Evolutionary conservation across 1,140 invertebrate species (phyloP), one percentile per base, ranked within the genome.

Genomic region (Eriocheir sinensis): DNA sequence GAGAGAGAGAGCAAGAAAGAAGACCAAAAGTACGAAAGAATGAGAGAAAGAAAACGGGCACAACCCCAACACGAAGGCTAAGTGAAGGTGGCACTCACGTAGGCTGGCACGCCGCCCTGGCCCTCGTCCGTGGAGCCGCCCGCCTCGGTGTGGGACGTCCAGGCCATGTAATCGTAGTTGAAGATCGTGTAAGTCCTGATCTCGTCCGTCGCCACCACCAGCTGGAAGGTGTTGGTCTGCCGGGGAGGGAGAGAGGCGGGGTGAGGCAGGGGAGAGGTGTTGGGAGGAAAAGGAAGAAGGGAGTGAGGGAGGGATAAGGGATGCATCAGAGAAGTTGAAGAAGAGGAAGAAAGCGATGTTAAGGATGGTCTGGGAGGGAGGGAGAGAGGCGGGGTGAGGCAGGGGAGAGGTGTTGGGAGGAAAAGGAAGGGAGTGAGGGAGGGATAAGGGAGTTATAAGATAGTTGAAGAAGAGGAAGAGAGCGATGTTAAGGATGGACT

Each of bases 211-310:
- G 98, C 98, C 40, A 99, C 96, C 2, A 99, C 97, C 97, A 99
- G 97, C 98, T 99, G 99, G 97, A 99, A 99, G 0, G 99, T 99
- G 96, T 99, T 99, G 3, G 99, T 99, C 97, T 99, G 96, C 94
- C 97, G 97, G 92, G 36, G 30, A 93, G 9, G 21, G n/a, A 53
- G 27, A 85, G 48, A 44, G 79, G 86, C 27, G 86, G 15, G 32
- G 3, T 17, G 0, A 17, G 53, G 80, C 21, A 30, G 32, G 15
- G 3, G 30, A n/a, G 17, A 36, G 3, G 36, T 15, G n/a, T 17
- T 36, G 27, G 1, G n/a, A 36, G 8, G 85, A 3, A 72, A 38
- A 15, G 81, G 53, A 3, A 32, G 86, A 8, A 17, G 36, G 40
- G 12, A 89, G 41, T 41, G 86, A 38, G 27, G 6, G 38, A 38